Evolutionary conservation across 2,797 vertebrate genomes (phyloP).

Genomic region (Rhinoraja longicauda): DNA sequence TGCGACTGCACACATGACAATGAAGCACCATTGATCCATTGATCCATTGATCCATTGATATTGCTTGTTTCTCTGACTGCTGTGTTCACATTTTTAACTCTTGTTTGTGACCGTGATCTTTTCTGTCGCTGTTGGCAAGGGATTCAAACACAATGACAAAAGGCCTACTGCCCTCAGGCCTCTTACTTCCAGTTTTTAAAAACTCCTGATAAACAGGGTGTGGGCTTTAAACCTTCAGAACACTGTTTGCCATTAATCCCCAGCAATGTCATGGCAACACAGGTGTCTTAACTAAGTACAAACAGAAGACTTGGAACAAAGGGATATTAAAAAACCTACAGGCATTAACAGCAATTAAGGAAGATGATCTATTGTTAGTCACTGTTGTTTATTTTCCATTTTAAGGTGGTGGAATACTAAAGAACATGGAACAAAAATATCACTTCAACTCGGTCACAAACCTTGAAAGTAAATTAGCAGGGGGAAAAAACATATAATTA

Average conservation of each 20-base stretch:
- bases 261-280: constrained; percentile 8
- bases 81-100: not conserved
- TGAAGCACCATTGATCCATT: too few species aligned
- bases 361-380: not conserved
- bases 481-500: not conserved
- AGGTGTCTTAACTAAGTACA: not conserved
- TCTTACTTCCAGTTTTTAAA: not conserved
- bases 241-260: not conserved
- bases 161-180: too few species aligned
- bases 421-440: not conserved
- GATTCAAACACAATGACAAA: not conserved
- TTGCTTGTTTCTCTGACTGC: not conserved
- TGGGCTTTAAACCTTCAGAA: not conserved
- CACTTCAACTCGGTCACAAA: not conserved
- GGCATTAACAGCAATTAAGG: not conserved
- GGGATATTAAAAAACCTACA: not conserved
- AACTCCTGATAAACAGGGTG: not conserved
- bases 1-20: too few species aligned
- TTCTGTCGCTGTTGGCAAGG: not conserved
- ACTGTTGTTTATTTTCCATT: not conserved
- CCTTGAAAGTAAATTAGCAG: not conserved
- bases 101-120: not conserved
- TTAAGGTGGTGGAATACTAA: not conserved
- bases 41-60: too few species aligned
- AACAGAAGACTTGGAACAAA: not conserved